phyloP scores from a whole-genome alignment of 2,113 vertebrate genomes.

The Lepus americanus region DNA sequence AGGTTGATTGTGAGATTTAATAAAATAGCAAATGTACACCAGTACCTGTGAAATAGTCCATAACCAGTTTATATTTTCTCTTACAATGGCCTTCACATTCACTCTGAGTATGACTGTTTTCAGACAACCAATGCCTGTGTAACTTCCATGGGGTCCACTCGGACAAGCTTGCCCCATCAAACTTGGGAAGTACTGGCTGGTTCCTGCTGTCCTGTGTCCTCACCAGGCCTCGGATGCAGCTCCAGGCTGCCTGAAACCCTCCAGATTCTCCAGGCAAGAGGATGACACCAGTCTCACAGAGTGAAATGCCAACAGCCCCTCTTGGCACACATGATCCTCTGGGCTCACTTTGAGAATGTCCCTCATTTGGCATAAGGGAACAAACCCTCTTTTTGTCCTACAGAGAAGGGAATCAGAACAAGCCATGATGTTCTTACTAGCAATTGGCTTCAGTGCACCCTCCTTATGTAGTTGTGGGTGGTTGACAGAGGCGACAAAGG shows the following conservation, averaged over 20 bases:
- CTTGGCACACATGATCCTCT: background rate
- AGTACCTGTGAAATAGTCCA: background rate
- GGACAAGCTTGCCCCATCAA: background rate
- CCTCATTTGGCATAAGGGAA: background rate
- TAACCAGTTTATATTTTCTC: background rate
- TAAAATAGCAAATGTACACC: background rate
- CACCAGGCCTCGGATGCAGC: background rate
- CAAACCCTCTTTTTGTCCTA: background rate
- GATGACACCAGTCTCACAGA: background rate
- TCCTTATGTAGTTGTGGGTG: background rate
- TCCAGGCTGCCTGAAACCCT: background rate
- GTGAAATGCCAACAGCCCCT: background rate
- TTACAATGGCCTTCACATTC: background rate
- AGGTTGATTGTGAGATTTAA: background rate
- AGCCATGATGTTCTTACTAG: background rate
- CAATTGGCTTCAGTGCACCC: background rate
- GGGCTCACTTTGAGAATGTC: background rate
- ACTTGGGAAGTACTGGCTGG: background rate
- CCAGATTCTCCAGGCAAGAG: background rate
- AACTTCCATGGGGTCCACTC: background rate
- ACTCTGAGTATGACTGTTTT: background rate
- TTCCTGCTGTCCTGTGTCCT: rapidly evolving
- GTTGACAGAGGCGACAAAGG: background rate
- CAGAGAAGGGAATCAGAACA: background rate
- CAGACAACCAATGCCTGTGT: background rate